A percentile compares a stretch with the other conserved stretches of the same genome.
These are phyloP conservation scores for Malurus elegans DNA, from an alignment of 2,113 vertebrate genomes.

Conservation along the genomic window DNA sequence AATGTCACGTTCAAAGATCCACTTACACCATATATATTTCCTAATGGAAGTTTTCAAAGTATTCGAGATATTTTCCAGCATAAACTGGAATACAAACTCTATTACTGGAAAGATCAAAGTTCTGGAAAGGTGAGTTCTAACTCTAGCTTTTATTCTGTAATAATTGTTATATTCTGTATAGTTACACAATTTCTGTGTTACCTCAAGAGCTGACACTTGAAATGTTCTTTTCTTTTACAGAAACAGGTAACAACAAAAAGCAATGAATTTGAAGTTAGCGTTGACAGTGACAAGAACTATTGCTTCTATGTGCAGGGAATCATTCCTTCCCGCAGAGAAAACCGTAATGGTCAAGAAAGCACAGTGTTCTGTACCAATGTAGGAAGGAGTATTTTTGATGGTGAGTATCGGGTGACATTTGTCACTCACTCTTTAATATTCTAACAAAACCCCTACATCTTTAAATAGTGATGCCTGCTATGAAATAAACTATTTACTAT, in stretches of 20 bases:
- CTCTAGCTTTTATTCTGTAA: not conserved
- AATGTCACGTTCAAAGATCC: slow-evolving; percentile 77
- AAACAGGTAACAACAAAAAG: slow-evolving; percentile 68
- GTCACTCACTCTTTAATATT: not conserved
- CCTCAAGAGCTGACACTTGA: not conserved
- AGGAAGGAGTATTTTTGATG: not conserved
- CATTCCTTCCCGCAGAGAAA: slow-evolving; percentile 70
- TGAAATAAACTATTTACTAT: not conserved
- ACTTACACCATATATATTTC: slow-evolving; percentile 64
- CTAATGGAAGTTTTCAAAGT: slow-evolving; percentile 65
- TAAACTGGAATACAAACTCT: slow-evolving; percentile 80
- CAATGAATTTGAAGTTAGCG: slow-evolving; percentile 64
- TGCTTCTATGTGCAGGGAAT: slow-evolving; percentile 84
- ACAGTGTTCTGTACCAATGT: slow-evolving; percentile 61
- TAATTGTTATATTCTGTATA: not conserved
- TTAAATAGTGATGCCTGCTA: not conserved
- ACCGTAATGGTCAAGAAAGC: slow-evolving; percentile 78
- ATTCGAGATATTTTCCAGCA: slow-evolving; percentile 82
- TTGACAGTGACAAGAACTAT: slow-evolving; percentile 81
- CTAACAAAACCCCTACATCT: not conserved
- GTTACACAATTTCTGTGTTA: not conserved
- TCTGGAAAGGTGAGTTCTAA: slow-evolving; percentile 82
- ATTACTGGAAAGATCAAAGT: slow-evolving; percentile 82
- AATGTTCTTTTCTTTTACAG: slow-evolving; percentile 60
- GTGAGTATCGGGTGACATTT: slow-evolving; percentile 7